Evolutionary conservation across 2,113 vertebrate genomes (phyloP), one percentile per base, ranked within the genome.

Genomic region (Seriola aureovittata): DNA sequence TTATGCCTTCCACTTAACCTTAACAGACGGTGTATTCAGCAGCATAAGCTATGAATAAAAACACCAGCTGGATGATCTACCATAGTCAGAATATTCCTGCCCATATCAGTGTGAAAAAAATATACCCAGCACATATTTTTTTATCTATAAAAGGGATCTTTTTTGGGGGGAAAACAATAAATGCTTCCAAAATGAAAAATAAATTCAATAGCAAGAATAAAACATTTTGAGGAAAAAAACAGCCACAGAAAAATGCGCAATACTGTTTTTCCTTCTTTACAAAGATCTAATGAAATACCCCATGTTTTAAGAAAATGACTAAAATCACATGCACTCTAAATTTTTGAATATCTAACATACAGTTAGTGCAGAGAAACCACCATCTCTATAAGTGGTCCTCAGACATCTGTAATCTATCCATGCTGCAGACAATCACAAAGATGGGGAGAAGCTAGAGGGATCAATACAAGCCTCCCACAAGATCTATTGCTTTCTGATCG

Each of bases 401-500:
- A 90, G 83, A 90, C 85, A 87, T 87, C 86, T 78, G 85, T 85
- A 90, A 92, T 92, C 88, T 86, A 84, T 84, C 87, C 84, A 73
- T 85, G 85, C 88, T 77, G 87, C 86, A 85, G 91, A 93, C 93
- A 81, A 94, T 94, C 91, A 85, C 88, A 89, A 93, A 81, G 87
- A 94, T 88, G 87, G 89, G 88, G 87, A 86, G 86, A 86, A 72
- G 87, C 81, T 29, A 52, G 80, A 80, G 52, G 75, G 90, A 94
- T 95, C 94, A 86, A 95, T 94, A 90, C 32, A 25, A 75, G 79
- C 84, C 89, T 93, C 91, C 88, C 89, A 91, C 83, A 90, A 91
- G 91, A 94, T 88, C 91, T 93, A 94, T 94, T 91, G 92, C 93
- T 91, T 91, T 87, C 86, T 94, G 86, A 93, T 93, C 79, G 90